Evolutionary conservation across 2,888 invertebrate genomes (phyloP), one percentile per base, ranked within the genome.

Genomic region (Andrena chrysosceles): DNA sequence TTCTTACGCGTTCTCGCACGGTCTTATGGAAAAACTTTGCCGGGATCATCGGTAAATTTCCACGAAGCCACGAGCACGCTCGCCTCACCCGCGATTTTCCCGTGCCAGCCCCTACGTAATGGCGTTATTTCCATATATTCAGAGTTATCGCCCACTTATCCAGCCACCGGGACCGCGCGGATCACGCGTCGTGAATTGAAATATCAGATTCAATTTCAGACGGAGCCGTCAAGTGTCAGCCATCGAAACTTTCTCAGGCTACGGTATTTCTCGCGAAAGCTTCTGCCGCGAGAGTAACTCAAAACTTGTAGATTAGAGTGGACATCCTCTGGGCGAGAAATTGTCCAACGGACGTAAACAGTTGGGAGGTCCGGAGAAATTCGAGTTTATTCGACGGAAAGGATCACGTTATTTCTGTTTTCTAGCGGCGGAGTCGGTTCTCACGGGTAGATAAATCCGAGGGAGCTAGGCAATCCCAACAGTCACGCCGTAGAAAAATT

Each of bases 1-100:
- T 35, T 64, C 64, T 49, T 8, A n/a, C 67, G 69, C 79, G 48
- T 35, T 67, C 48, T 26, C 71, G 16, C 33, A 1, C 23, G 31
- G 23, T 31, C 52, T 83, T 77, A 77, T 82, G 77, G 68, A 59
- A 77, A 77, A 82, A 83, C 67, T 77, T 74, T 71, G 20, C 4
- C 7, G 0, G 23, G 35, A 64, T 66, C 73, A 4, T 8, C 52
- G 6, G 31, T 71, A 67, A 77, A 77, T 82, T 74, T 63, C 26
- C 48, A 16, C 31, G 2, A 5, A 4, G 8, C 29, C 20, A 10
- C 26, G 7, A 8, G 29, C 26, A 31, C 2, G 33, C 13, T 3
- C 29, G 54, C 23, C 59, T 31, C 20, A 2, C 48, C 59, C 59
- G 42, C 54, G 56, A 69, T 69, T 31, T 48, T 10, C 59, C 20